These are phyloP conservation scores for Strix aluco DNA, from an alignment of 2,113 vertebrate genomes.

Conservation along the genomic window DNA sequence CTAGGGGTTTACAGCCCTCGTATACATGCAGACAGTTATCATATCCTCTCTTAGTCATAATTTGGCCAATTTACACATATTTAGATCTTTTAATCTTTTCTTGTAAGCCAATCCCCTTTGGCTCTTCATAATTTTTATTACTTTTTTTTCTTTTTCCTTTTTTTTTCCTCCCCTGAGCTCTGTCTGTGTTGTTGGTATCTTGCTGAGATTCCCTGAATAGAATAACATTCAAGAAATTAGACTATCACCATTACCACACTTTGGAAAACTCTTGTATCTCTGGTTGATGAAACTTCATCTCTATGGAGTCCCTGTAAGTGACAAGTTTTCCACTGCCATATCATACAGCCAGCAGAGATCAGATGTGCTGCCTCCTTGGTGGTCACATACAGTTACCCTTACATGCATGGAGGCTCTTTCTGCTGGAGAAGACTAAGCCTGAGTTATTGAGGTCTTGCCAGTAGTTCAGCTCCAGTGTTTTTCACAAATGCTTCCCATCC, in stretches of 20 bases:
- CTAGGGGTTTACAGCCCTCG: conserved; percentile 5
- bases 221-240: not conserved
- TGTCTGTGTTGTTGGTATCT: not conserved
- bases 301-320: not conserved
- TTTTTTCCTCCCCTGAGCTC: not conserved
- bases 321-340: not conserved
- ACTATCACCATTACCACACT: rapidly evolving
- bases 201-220: not conserved
- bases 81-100: conserved; percentile 3
- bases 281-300: not conserved
- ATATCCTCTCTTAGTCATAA: conserved; percentile 29
- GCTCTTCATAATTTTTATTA: not conserved
- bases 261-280: not conserved
- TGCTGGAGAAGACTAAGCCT: not conserved
- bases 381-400: not conserved
- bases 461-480: not conserved
- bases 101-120: not conserved
- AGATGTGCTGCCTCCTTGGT: not conserved
- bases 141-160: not conserved
- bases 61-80: not conserved
- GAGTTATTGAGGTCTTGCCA: not conserved
- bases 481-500: not conserved
- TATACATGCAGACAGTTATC: not conserved
- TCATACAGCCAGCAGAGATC: not conserved
- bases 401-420: rapidly evolving